Percentiles rank a stretch among this genome's conserved stretches.
Conservation (phyloP, 2,797 vertebrate species). For the Brachymystax lenok region DNA sequence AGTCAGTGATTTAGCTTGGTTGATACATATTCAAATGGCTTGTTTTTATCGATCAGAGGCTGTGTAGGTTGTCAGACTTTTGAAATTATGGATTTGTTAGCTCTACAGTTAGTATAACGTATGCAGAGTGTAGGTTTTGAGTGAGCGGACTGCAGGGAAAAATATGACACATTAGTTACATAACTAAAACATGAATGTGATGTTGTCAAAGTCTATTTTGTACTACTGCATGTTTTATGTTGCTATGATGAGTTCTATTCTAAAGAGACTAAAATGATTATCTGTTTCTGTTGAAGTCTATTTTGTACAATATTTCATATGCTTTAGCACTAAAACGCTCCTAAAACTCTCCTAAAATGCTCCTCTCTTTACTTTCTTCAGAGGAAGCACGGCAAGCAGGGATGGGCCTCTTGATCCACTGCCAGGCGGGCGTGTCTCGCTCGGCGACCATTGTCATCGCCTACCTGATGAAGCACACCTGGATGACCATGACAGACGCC, state of each 20-base stretch:
- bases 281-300: background rate
- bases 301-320: slow-evolving; percentile 3
- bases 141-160: background rate
- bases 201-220: background rate
- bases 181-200: background rate
- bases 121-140: background rate
- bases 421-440: slow-evolving; percentile 96
- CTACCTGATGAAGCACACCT: slow-evolving; percentile 99
- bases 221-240: too few relatives aligned
- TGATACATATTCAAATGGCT: slow-evolving; percentile 8
- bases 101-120: too few relatives aligned
- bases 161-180: background rate
- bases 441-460: slow-evolving; percentile 98
- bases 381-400: slow-evolving; percentile 97
- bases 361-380: slow-evolving; percentile 59
- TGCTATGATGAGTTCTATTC: too few relatives aligned
- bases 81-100: background rate
- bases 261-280: background rate
- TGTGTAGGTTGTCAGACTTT: slow-evolving; percentile 4
- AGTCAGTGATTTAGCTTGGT: background rate
- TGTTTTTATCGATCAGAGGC: background rate
- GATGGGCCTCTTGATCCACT: slow-evolving; percentile 96
- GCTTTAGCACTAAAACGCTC: background rate
- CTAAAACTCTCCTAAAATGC: slow-evolving; percentile 23
- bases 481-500: slow-evolving; percentile 99